A percentile compares a stretch with the other conserved stretches of the same genome.
Conservation (phyloP, 2,113 vertebrate genomes). For the Mormyrus iriodes region DNA sequence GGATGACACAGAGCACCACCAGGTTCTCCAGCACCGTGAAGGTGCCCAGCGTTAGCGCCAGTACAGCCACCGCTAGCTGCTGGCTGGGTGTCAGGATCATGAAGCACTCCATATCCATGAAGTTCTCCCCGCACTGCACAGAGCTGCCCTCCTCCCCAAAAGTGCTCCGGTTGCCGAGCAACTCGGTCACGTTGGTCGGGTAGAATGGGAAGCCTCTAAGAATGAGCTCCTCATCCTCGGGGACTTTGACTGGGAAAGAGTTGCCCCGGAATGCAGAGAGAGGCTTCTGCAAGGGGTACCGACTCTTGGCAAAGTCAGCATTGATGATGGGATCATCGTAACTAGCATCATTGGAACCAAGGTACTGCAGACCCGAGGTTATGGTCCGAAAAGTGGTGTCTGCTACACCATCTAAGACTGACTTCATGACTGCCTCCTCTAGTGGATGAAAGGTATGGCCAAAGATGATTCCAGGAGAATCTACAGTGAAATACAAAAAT, state of each 20-base stretch:
- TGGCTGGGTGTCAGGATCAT: conserved; percentile 97
- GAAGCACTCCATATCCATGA: conserved; percentile 99
- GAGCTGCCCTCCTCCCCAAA: conserved; percentile 77
- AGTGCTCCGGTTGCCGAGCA: conserved; percentile 79
- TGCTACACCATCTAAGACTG: conserved; percentile 90
- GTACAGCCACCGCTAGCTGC: conserved; percentile 86
- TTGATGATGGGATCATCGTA: conserved; percentile 78
- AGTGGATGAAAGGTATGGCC: conserved; percentile 42
- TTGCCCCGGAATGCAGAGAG: conserved; percentile 85
- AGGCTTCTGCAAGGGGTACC: conserved; percentile 83
- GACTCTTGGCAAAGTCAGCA: conserved; percentile 76
- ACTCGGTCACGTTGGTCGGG: conserved; percentile 81
- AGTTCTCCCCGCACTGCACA: conserved; percentile 95
- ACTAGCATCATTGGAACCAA: conserved; percentile 88
- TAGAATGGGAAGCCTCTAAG: conserved; percentile 73
- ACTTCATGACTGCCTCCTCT: conserved; percentile 81
- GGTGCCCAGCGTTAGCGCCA: conserved; percentile 89
- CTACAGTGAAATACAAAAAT: conserved; percentile 37
- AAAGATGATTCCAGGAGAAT: conserved; percentile 42
- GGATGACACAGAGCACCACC: conserved; percentile 87
- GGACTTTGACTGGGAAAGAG: conserved; percentile 84
- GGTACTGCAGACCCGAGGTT: conserved; percentile 88
- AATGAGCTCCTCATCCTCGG: conserved; percentile 75
- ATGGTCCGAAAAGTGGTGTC: conserved; percentile 97
- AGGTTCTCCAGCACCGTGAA: conserved; percentile 97